Base-by-base conservation (phyloP, 1,140 invertebrate species). In the Drosophila melanica region DNA sequence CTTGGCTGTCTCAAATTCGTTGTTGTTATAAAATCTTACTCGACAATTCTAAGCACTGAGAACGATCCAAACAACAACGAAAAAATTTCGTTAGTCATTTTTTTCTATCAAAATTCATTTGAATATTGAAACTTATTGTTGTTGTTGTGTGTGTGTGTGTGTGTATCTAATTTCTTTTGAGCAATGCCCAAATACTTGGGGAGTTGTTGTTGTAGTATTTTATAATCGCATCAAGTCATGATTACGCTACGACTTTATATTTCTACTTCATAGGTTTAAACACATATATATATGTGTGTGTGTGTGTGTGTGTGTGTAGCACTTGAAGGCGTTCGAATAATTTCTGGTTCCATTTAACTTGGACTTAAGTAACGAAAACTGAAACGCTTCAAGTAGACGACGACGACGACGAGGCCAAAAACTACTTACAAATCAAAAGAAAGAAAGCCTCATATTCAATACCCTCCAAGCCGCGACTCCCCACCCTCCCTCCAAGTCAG, bases 181-280 rank as follows among this genome's bases (percentile, higher is more conserved):
- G 60, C 78, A 62, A 30, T 54, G 18, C 37, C 18, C 18, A 30
- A 35, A 27, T 57, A 41, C 54, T 57, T 41, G 23, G 23, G 60
- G 57, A 12, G 39, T 81, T 81, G 74, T 79, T 62, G 59, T 66
- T 68, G 48, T 57, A 66, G 73, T 59, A 74, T 77, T 87, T 85
- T 89, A 80, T 89, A 89, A 89, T 89, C 84, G 84, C 85, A 89
- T 89, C 84, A 89, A 89, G 84, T 89, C 84, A 89, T 89, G 84
- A 89, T 90, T 89, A 84, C 70, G 70, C 80, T 82, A 85, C 72
- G 77, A 85, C 73, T 85, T 80, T 67, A 58, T 66, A 35, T 63
- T 67, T 51, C 59, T 72, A 53, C 60, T 66, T 77, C 37, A 71
- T 45, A 35, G 41, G 41, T 30, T 57, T 79, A 69, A 64, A 74